Conservation (phyloP, 1,140 invertebrate species). For the Hydropsyche tenuis region DNA sequence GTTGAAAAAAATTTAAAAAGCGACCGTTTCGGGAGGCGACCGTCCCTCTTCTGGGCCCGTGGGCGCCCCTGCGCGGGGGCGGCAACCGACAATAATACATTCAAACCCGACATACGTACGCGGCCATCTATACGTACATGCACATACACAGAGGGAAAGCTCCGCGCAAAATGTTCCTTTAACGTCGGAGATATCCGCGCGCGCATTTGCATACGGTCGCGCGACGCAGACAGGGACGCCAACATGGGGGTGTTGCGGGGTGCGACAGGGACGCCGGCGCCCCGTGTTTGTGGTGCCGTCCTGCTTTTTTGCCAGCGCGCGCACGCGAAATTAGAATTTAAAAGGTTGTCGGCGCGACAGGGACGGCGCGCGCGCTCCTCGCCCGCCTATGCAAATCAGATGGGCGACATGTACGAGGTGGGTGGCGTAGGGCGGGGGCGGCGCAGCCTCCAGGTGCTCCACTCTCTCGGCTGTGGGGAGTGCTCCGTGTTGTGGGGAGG, state of each 20-base stretch:
- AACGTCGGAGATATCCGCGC: slow-evolving; percentile 44
- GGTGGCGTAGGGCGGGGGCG: slow-evolving; percentile 31
- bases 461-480: too few relatives aligned
- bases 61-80: slow-evolving; percentile 18
- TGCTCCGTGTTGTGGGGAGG: too few relatives aligned
- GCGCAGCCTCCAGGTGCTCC: too few relatives aligned
- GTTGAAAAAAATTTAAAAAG: slow-evolving; percentile 42
- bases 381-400: too few relatives aligned
- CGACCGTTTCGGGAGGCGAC: slow-evolving; percentile 50
- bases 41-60: slow-evolving; percentile 46
- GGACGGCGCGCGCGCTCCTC: slow-evolving; percentile 30
- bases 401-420: too few relatives aligned
- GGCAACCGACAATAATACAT: slow-evolving; percentile 13
- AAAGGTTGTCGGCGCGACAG: slow-evolving; percentile 45
- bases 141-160: slow-evolving; percentile 38
- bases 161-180: slow-evolving; percentile 30
- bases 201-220: slow-evolving; percentile 48
- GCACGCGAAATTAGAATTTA: slow-evolving; percentile 50
- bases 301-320: slow-evolving; percentile 42
- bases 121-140: slow-evolving; percentile 41
- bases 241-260: not conserved
- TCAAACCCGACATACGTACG: slow-evolving; percentile 26
- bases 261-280: not conserved
- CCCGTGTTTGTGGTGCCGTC: slow-evolving; percentile 34
- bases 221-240: slow-evolving; percentile 42